These are phyloP conservation scores for Petrocephalus schoutedeni DNA, from an alignment of 2,797 vertebrate species.

Conservation along the genomic window DNA sequence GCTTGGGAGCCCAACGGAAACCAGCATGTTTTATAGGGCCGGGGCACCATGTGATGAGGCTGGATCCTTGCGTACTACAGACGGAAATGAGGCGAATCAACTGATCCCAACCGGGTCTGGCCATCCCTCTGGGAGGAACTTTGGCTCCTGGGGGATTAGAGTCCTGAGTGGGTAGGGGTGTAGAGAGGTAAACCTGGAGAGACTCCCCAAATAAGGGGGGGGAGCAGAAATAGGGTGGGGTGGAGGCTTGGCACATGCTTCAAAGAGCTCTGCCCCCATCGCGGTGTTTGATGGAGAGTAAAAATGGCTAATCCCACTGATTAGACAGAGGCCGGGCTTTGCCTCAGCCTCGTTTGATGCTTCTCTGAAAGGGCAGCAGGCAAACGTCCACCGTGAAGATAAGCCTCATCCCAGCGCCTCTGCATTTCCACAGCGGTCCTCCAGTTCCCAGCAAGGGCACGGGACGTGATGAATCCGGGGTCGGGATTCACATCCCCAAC, in stretches of 20 bases:
- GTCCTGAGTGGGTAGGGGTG: not conserved
- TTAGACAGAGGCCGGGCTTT: slow-evolving; percentile 47
- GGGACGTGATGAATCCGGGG: not conserved
- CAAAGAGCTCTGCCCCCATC: slow-evolving; percentile 54
- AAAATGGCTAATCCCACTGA: slow-evolving; percentile 50
- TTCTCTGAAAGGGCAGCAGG: not conserved
- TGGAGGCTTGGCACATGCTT: slow-evolving; percentile 19
- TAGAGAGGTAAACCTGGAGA: not conserved
- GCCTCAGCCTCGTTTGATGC: slow-evolving; percentile 38
- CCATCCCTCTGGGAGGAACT: not conserved
- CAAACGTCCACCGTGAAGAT: not conserved
- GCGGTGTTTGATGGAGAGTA: slow-evolving; percentile 29
- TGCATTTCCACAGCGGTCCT: not conserved
- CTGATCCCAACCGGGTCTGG: not conserved
- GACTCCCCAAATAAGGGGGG: not conserved
- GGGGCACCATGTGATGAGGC: not conserved
- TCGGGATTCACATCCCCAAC: not conserved
- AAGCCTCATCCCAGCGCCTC: not conserved
- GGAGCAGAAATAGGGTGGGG: not conserved
- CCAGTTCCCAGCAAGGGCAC: too few relatives aligned
- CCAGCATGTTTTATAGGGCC: not conserved
- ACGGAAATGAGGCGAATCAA: not conserved
- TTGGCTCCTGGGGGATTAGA: not conserved
- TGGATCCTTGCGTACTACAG: not conserved
- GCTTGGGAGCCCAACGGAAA: not conserved